These are phyloP conservation scores for Ichneumoninae sp. DNA, from an alignment of 2,888 invertebrate species.

Conservation along the genomic window DNA sequence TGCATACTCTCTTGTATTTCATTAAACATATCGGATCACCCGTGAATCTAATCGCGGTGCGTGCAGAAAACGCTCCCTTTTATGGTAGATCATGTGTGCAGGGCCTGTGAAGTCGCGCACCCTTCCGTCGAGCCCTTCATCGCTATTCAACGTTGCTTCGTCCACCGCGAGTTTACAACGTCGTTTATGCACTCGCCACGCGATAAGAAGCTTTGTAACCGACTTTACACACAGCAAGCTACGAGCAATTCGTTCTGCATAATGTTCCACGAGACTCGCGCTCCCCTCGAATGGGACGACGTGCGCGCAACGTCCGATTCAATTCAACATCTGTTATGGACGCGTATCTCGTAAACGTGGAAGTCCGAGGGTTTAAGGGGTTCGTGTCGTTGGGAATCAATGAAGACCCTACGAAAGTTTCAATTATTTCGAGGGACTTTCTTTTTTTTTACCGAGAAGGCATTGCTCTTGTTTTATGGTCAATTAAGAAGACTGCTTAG, in stretches of 20 bases:
- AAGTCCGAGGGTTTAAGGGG: neutral
- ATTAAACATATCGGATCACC: slow-evolving; percentile 48
- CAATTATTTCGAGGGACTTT: no score
- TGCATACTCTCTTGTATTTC: slow-evolving; percentile 35
- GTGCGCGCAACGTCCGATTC: neutral
- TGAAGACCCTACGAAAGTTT: no score
- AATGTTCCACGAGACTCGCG: slow-evolving; percentile 1
- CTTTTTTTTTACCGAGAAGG: no score
- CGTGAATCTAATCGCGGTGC: slow-evolving; percentile 18
- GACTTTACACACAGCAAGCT: slow-evolving; percentile 39
- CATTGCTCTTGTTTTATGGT: no score
- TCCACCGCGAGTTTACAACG: slow-evolving; percentile 58
- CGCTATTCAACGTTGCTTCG: slow-evolving; percentile 56
- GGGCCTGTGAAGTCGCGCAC: neutral
- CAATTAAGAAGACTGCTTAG: no score
- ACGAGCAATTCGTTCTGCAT: slow-evolving; percentile 49
- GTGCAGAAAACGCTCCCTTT: slow-evolving; percentile 19
- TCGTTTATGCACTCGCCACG: slow-evolving; percentile 54
- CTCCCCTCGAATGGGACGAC: slow-evolving; percentile 5
- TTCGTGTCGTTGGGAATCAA: neutral
- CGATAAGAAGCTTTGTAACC: slow-evolving; percentile 62
- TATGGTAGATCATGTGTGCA: neutral
- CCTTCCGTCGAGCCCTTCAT: slow-evolving; percentile 44
- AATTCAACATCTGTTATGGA: neutral
- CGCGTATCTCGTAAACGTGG: neutral